Evolutionary conservation across 2,113 vertebrate genomes (phyloP), one percentile per base, ranked within the genome.

Genomic region (Pipa parva): DNA sequence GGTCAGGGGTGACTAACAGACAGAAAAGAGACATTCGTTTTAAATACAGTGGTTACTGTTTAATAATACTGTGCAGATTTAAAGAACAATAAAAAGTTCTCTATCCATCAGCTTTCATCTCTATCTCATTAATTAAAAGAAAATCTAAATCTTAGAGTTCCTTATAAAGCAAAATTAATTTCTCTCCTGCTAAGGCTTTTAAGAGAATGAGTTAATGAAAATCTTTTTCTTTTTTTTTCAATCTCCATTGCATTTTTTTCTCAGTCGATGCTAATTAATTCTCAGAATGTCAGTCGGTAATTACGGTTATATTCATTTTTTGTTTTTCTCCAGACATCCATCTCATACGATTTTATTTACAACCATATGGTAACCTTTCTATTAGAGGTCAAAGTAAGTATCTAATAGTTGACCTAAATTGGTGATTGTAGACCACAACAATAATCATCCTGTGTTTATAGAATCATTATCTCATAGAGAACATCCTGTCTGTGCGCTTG

Each of bases 261-360:
- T 24, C 39, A 24, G 15, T 49, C 28, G 59, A 67, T 50, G 55
- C 37, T 67, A 67, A 60, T 68, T 68, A 60, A 59, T 68, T 68
- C 56, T 51, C 24, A 31, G 56, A 68, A 68, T 42, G 4, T 15
- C 22, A 67, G 21, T 24, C 9, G 26, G 25, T 33, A 67, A 58
- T 52, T 45, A 28, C 22, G 51, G 65, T 37, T 18, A 33, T 20
- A 45, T 20, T 7, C 33, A 13, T 21, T 3, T 27, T n/a, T 10
- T n/a, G n/a, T 26, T 28, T 8, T 3, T 42, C 45, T 59, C 45
- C 20, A 26, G 15, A 54, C 39, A 39, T 39, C 24, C 39, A 13
- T 24, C 20, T 28, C 36, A 28, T 54, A n/a, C 42, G 12, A 18
- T 8, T 15, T 36, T 55, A 28, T n/a, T 20, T 46, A 18, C n/a